Evolutionary conservation across 1,140 invertebrate genomes (phyloP), one percentile per base, ranked within the genome.

Genomic region (Heliconius nattereri): DNA sequence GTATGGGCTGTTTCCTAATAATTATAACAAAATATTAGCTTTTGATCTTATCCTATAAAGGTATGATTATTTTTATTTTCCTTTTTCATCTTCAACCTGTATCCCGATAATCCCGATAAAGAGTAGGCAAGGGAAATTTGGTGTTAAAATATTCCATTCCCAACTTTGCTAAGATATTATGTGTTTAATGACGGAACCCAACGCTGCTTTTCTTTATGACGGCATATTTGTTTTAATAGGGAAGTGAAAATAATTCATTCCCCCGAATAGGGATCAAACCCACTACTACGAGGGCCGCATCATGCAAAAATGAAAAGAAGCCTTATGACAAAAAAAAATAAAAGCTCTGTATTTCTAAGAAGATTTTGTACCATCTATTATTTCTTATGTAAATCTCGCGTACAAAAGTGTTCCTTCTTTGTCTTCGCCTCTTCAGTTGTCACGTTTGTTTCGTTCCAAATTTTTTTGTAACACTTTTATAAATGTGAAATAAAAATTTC

Each of bases 391-490:
- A 66, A 66, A 66, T 66, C 13, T 66, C n/a, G 26, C 11, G 29
- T 16, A 66, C 60, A 29, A 29, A 66, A 66, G n/a, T 29, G 60
- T 66, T 66, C n/a, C 26, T 26, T 29, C 23, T 66, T 66, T 66
- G 60, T 66, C 60, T 66, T 66, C 6, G 60, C 26, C 60, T 66
- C 60, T 66, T 66, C 60, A 66, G 60, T 66, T 66, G 23, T 26
- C 60, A 66, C 60, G 60, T 16, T 29, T 66, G 60, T 66, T 66
- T 23, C n/a, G 60, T 66, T 11, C 60, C 11, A 66, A 66, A 23
- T 29, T 16, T 66, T 66, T 66, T 66, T 66, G 60, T 29, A 66
- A 29, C 26, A 66, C 20, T 66, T 66, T 66, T 66, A 66, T 29
- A 29, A 66, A 35, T 6, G 32, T 35, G 32, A 35, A 6, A 66